A percentile compares a stretch with the other conserved stretches of the same genome.
Conservation (phyloP, 2,888 invertebrate species). For the Tachina grossa region DNA sequence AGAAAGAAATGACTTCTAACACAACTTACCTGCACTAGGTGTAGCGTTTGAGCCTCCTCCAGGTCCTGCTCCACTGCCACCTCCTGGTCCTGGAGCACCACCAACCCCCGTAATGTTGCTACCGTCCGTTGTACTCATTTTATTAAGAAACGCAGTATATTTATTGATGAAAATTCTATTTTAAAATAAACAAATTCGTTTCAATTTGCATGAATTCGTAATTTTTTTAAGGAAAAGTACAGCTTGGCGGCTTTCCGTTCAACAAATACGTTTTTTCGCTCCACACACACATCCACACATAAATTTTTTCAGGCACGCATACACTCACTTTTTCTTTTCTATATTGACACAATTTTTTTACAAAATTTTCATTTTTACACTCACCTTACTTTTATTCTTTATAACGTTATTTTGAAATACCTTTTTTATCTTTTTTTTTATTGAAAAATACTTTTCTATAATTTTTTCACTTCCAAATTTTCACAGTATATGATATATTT, state of each 20-base stretch:
- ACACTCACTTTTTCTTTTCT: slow-evolving; percentile 41
- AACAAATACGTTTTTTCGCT: slow-evolving; percentile 44
- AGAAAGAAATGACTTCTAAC: background rate
- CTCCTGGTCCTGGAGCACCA: slow-evolving; percentile 75
- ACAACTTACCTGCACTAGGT: slow-evolving; percentile 77
- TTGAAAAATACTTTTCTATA: background rate
- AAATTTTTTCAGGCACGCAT: slow-evolving; percentile 31
- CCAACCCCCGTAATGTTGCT: slow-evolving; percentile 72
- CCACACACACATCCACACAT: slow-evolving; percentile 15
- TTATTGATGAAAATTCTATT: slow-evolving; percentile 76
- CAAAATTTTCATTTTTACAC: slow-evolving; percentile 42
- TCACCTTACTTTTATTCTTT: slow-evolving; percentile 67
- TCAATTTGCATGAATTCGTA: slow-evolving; percentile 25
- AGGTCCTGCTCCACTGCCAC: slow-evolving; percentile 73
- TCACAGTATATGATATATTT: slow-evolving; percentile 39
- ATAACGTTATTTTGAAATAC: slow-evolving; percentile 53
- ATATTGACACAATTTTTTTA: slow-evolving; percentile 61
- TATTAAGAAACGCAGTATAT: slow-evolving; percentile 76
- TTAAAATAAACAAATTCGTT: slow-evolving; percentile 63
- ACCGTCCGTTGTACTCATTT: slow-evolving; percentile 78
- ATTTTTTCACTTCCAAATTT: slow-evolving; percentile 44
- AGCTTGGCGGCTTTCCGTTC: slow-evolving; percentile 66
- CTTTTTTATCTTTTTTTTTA: too few relatives aligned
- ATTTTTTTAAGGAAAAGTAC: slow-evolving; percentile 57
- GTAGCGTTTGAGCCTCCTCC: slow-evolving; percentile 73